phyloP scores from a whole-genome alignment of 2,888 invertebrate species.

The Lycophotia porphyrea region DNA sequence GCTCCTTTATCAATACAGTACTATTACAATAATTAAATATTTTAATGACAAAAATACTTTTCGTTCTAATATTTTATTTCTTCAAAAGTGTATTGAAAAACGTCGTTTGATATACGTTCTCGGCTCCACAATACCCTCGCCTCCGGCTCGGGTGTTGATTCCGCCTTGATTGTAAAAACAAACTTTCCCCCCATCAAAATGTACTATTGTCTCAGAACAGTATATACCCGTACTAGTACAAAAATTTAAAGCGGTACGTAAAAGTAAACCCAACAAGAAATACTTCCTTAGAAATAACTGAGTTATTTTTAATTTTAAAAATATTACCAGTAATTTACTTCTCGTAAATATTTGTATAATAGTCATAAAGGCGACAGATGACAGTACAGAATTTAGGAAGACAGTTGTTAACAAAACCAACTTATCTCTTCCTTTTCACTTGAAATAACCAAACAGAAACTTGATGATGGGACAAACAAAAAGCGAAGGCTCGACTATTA shows the following conservation, averaged over 20 bases:
- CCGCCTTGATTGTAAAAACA: too few relatives aligned
- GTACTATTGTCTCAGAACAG: constrained; percentile 3
- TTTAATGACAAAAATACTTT: too few relatives aligned
- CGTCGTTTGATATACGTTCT: too few relatives aligned
- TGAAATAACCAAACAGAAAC: constrained; percentile 74
- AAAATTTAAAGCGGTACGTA: background rate
- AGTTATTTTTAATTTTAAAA: constrained; percentile 11
- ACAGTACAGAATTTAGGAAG: constrained; percentile 56
- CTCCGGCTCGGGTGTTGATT: too few relatives aligned
- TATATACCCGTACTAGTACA: background rate
- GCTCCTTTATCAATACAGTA: too few relatives aligned
- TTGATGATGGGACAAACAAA: constrained; percentile 71
- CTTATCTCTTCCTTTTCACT: constrained; percentile 69
- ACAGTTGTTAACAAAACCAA: constrained; percentile 64
- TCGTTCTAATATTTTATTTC: too few relatives aligned
- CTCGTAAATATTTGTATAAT: constrained; percentile 54
- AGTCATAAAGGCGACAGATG: constrained; percentile 50
- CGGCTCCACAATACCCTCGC: too few relatives aligned
- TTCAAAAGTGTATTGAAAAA: too few relatives aligned
- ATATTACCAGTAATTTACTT: constrained; percentile 11
- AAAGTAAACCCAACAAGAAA: background rate
- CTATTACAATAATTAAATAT: too few relatives aligned
- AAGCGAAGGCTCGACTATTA: constrained; percentile 77
- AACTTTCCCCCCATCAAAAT: too few relatives aligned
- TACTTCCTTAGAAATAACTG: background rate